Conservation (phyloP, 2,113 vertebrate genomes). For the Callospermophilus lateralis region DNA sequence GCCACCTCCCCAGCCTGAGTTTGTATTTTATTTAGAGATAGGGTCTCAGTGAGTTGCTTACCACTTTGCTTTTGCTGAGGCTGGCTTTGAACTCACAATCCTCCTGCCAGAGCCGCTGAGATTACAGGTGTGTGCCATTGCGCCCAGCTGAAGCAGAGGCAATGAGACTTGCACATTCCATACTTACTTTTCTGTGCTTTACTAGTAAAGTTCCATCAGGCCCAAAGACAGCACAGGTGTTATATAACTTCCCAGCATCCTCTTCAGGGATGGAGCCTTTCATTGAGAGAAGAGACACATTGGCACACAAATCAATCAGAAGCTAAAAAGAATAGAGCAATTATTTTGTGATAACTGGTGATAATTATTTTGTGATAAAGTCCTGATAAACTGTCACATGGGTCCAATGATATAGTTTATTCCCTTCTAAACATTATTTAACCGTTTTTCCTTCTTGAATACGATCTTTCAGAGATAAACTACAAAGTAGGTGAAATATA, state of each 20-base stretch:
- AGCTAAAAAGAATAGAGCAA: not conserved
- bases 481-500: not conserved
- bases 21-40: too few species aligned
- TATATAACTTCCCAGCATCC: constrained; percentile 95
- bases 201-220: constrained; percentile 94
- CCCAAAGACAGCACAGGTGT: constrained; percentile 95
- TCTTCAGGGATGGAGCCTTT: constrained; percentile 98
- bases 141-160: not conserved
- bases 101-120: too few species aligned
- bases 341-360: not conserved
- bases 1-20: too few species aligned
- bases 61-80: too few species aligned
- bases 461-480: constrained; percentile 36
- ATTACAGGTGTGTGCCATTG: too few species aligned
- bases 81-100: too few species aligned
- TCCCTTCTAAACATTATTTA: constrained; percentile 6
- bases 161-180: not conserved
- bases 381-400: not conserved
- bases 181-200: constrained; percentile 96
- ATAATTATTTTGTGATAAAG: not conserved
- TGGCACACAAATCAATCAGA: constrained; percentile 21
- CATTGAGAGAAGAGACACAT: constrained; percentile 69
- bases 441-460: not conserved
- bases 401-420: constrained; percentile 14
- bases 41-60: too few species aligned